Percentiles rank a stretch among this genome's conserved stretches.
phyloP scores from a whole-genome alignment of 2,888 invertebrate species.

The Eupeodes luniger region DNA sequence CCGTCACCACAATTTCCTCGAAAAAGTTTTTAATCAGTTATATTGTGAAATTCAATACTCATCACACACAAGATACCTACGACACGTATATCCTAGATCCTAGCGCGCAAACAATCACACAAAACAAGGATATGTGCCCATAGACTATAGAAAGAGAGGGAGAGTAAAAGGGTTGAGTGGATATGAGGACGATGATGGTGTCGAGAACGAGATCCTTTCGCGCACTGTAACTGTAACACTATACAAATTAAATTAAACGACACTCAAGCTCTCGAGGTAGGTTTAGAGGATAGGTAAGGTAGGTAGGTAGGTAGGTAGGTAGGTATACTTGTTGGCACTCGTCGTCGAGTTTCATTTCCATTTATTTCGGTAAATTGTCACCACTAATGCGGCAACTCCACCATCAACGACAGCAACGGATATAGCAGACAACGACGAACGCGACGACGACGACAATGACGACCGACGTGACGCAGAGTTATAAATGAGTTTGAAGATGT shows the following conservation, averaged over 20 bases:
- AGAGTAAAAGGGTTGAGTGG: neutral
- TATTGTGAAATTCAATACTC: slow-evolving; percentile 60
- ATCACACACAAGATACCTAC: no score
- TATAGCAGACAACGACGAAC: neutral
- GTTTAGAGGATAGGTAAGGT: no score
- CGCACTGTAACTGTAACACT: slow-evolving; percentile 48
- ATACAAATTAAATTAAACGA: slow-evolving; percentile 74
- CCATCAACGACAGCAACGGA: neutral
- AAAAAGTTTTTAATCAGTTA: slow-evolving; percentile 65
- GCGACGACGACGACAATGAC: no score
- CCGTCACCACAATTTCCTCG: slow-evolving; percentile 29
- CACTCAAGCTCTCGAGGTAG: slow-evolving; percentile 58
- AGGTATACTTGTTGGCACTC: slow-evolving; percentile 63
- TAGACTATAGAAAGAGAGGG: neutral
- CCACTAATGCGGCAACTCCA: slow-evolving; percentile 62
- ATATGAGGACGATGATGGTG: neutral
- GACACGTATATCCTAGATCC: neutral
- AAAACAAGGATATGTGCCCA: no score
- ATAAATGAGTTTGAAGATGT: slow-evolving; percentile 64
- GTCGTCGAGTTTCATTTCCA: slow-evolving; percentile 69
- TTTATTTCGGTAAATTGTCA: slow-evolving; percentile 68
- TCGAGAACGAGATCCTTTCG: slow-evolving; percentile 26
- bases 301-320: no score
- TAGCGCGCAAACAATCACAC: neutral
- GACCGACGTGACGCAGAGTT: slow-evolving; percentile 15